Evolutionary conservation across 1,140 invertebrate genomes (phyloP).

Genomic region (Rhagoletis pomonella): DNA sequence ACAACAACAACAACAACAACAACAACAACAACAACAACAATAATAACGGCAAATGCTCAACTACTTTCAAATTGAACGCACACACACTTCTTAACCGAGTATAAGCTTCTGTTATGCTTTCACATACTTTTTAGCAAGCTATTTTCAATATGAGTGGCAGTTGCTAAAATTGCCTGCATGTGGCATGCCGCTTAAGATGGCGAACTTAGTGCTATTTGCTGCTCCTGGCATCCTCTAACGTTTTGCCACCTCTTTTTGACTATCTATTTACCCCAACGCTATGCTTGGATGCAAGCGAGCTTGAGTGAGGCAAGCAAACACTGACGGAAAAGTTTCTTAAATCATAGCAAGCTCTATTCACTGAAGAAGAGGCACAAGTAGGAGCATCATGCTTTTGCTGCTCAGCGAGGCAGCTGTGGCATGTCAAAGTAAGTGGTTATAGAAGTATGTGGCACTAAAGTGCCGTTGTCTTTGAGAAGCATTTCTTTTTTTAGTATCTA

Average conservation of each 20-base stretch:
- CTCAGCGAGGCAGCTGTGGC: neutral
- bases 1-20: neutral
- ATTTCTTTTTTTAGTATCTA: neutral
- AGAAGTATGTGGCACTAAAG: neutral
- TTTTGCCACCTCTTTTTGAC: no score
- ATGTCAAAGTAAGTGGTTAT: conserved; percentile 20
- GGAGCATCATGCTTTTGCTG: neutral
- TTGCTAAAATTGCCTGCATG: conserved; percentile 1
- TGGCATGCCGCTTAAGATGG: neutral
- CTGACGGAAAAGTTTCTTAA: neutral
- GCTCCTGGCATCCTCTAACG: no score
- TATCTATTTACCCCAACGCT: conserved; percentile 13
- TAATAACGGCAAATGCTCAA: neutral
- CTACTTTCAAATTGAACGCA: neutral
- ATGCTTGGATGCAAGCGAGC: neutral
- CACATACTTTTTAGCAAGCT: neutral
- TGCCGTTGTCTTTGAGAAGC: neutral
- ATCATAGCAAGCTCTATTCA: neutral
- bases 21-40: neutral
- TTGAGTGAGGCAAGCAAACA: neutral
- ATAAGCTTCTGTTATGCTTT: no score
- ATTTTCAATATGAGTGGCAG: conserved; percentile 19
- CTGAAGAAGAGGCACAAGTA: neutral
- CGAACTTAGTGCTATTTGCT: no score
- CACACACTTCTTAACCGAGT: neutral